These are phyloP conservation scores for Drosophila carrolli DNA, from an alignment of 1,140 invertebrate species.

Conservation along the genomic window DNA sequence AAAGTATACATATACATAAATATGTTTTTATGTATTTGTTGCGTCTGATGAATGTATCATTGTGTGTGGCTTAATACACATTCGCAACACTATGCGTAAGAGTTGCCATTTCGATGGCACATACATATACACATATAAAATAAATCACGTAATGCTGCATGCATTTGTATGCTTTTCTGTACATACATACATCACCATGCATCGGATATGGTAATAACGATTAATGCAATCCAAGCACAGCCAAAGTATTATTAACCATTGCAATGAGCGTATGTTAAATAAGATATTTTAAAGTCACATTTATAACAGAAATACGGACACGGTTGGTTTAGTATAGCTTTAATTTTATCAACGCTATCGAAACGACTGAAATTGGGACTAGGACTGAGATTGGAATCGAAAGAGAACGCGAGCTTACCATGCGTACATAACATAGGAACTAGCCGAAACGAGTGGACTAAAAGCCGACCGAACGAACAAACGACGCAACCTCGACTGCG, in stretches of 20 bases:
- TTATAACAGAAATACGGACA: slow-evolving; percentile 19
- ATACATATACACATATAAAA: slow-evolving; percentile 14
- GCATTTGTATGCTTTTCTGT: slow-evolving; percentile 14
- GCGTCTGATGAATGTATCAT: slow-evolving; percentile 17
- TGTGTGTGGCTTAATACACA: slow-evolving; percentile 28
- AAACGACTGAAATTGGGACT: slow-evolving; percentile 50
- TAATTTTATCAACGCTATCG: slow-evolving; percentile 26
- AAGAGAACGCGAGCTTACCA: slow-evolving; percentile 79
- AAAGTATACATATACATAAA: slow-evolving; percentile 2
- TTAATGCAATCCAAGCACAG: slow-evolving; percentile 5
- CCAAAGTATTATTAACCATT: not conserved
- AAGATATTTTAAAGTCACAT: slow-evolving; percentile 22
- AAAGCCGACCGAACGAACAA: slow-evolving; percentile 75
- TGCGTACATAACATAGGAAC: slow-evolving; percentile 72
- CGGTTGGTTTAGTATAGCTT: slow-evolving; percentile 4
- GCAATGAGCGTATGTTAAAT: not conserved
- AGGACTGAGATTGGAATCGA: slow-evolving; percentile 39
- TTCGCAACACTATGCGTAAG: slow-evolving; percentile 33
- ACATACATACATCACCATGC: slow-evolving; percentile 25
- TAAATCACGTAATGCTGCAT: slow-evolving; percentile 26
- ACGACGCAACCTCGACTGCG: slow-evolving; percentile 77
- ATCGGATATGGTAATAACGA: slow-evolving; percentile 18
- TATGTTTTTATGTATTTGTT: not conserved
- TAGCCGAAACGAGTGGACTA: slow-evolving; percentile 67
- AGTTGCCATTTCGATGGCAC: slow-evolving; percentile 48